Percentiles rank a stretch among this genome's conserved stretches.
phyloP scores from a whole-genome alignment of 2,113 vertebrate species.

The Hippocampus guttulatus region DNA sequence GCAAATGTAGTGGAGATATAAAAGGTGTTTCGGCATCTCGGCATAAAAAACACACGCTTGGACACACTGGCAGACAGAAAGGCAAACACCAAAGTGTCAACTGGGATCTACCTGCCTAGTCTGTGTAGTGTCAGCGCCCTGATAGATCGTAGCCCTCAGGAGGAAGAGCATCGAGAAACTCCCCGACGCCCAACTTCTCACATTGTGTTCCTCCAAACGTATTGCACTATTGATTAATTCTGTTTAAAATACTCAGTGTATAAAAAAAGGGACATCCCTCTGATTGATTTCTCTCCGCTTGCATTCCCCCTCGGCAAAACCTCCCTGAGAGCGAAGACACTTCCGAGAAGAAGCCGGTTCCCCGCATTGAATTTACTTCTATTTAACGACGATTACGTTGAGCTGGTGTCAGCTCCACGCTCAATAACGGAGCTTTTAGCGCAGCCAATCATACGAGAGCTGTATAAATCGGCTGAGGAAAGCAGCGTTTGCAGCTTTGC shows the following conservation, averaged over 20 bases:
- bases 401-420: conserved; percentile 6
- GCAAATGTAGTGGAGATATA: conserved; percentile 28
- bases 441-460: neutral
- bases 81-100: conserved; percentile 29
- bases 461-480: conserved; percentile 19
- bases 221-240: conserved; percentile 60
- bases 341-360: conserved; percentile 41
- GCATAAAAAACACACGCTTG: conserved; percentile 12
- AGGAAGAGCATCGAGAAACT: conserved; percentile 28
- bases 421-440: conserved; percentile 13
- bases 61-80: conserved; percentile 12
- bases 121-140: conserved; percentile 34
- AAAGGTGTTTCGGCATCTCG: conserved; percentile 23
- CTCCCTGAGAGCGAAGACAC: conserved; percentile 24
- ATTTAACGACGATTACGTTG: conserved; percentile 11
- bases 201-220: conserved; percentile 36
- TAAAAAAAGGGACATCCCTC: conserved; percentile 43
- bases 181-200: conserved; percentile 7
- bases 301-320: conserved; percentile 31
- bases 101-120: conserved; percentile 13
- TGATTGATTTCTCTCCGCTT: conserved; percentile 52
- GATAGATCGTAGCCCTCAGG: conserved; percentile 55
- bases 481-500: neutral
- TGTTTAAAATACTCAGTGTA: conserved; percentile 42
- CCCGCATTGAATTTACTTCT: conserved; percentile 42